phyloP scores from a whole-genome alignment of 2,797 vertebrate species.

The Kryptopterus vitreolus region DNA sequence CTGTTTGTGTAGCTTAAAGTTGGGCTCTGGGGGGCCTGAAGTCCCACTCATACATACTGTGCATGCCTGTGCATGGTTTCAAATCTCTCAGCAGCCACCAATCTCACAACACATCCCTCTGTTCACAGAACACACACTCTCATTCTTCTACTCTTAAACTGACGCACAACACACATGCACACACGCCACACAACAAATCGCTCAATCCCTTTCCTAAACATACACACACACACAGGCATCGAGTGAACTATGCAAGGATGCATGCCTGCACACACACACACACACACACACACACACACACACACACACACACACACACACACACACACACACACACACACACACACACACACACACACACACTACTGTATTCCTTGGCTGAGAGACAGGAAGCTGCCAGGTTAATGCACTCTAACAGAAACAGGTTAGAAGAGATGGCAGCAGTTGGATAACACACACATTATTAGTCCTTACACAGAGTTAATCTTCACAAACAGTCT shows the following conservation, averaged over 20 bases:
- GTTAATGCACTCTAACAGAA: slow-evolving; percentile 58
- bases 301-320: slow-evolving; percentile 20
- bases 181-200: slow-evolving; percentile 4
- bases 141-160: slow-evolving; percentile 19
- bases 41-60: slow-evolving; percentile 13
- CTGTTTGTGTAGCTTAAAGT: slow-evolving; percentile 29
- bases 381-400: slow-evolving; percentile 58
- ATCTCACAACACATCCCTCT: slow-evolving; percentile 41
- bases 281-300: slow-evolving; percentile 23
- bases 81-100: slow-evolving; percentile 45
- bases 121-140: slow-evolving; percentile 32
- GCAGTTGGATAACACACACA: slow-evolving; percentile 59
- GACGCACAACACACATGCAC: slow-evolving; percentile 34
- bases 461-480: slow-evolving; percentile 67
- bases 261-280: not conserved
- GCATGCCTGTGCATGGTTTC: slow-evolving; percentile 38
- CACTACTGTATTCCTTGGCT: slow-evolving; percentile 55
- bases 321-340: slow-evolving; percentile 7
- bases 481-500: slow-evolving; percentile 8
- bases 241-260: slow-evolving; percentile 27
- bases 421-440: slow-evolving; percentile 58
- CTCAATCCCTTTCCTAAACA: not conserved
- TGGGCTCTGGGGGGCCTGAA: not conserved
- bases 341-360: slow-evolving; percentile 4
- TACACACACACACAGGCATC: slow-evolving; percentile 24